phyloP scores from a whole-genome alignment of 2,113 vertebrate species.

The Macrotus californicus region DNA sequence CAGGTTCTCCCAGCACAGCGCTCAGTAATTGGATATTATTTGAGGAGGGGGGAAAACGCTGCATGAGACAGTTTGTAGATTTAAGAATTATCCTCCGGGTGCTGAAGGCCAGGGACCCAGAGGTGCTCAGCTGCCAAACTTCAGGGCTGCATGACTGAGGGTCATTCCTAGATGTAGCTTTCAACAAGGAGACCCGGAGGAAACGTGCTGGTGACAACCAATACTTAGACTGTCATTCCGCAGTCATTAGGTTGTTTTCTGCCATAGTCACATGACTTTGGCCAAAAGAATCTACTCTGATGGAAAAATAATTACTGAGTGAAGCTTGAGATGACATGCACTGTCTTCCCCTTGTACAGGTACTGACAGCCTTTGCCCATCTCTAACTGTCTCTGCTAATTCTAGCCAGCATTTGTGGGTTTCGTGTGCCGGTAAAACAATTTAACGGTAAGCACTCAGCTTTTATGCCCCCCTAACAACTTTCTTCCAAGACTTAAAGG shows the following conservation, averaged over 20 bases:
- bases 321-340: neutral
- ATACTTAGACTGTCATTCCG: constrained; percentile 54
- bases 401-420: neutral
- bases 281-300: constrained; percentile 44
- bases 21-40: constrained; percentile 83
- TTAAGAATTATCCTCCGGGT: constrained; percentile 79
- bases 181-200: constrained; percentile 20
- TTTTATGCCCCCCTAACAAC: neutral
- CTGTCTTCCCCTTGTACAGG: neutral
- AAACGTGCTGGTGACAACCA: constrained; percentile 32
- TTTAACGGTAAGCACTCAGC: neutral
- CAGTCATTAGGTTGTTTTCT: constrained; percentile 37
- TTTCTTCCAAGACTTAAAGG: neutral
- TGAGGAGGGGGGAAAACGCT: constrained; percentile 64
- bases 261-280: constrained; percentile 25
- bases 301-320: neutral
- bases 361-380: neutral
- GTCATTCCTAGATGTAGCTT: constrained; percentile 62
- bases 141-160: constrained; percentile 57
- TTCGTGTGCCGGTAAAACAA: neutral
- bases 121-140: constrained; percentile 59
- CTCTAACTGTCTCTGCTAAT: neutral
- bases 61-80: constrained; percentile 77
- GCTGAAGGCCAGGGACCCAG: constrained; percentile 64
- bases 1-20: constrained; percentile 81